A percentile compares a stretch with the other conserved stretches of the same genome.
phyloP scores from a whole-genome alignment of 2,888 invertebrate species.

The Spodoptera exigua region DNA sequence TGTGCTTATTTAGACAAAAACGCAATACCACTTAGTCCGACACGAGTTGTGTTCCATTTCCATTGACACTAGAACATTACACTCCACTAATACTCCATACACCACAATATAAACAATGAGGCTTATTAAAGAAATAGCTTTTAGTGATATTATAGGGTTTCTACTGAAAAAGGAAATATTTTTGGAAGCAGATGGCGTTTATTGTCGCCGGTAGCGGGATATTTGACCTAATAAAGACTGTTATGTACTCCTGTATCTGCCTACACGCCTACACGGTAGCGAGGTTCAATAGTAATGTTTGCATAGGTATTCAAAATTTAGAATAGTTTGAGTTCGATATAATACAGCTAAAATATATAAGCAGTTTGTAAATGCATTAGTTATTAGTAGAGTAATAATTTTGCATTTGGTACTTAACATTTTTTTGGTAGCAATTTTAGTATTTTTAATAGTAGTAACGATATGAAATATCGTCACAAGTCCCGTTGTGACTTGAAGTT shows the following conservation, averaged over 20 bases:
- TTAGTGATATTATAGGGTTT: conserved; percentile 25
- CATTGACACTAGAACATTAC: neutral
- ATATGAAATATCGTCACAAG: too few relatives aligned
- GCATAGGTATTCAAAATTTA: too few relatives aligned
- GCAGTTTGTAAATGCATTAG: too few relatives aligned
- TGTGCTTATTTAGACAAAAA: neutral
- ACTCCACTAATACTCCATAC: neutral
- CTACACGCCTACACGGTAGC: conserved; percentile 1
- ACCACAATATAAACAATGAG: conserved; percentile 7
- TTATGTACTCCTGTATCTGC: neutral
- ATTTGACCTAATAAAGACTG: conserved; percentile 51
- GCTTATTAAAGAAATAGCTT: conserved; percentile 32
- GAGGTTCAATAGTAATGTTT: conserved; percentile 3
- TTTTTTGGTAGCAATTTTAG: too few relatives aligned
- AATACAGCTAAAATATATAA: too few relatives aligned
- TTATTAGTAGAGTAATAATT: too few relatives aligned
- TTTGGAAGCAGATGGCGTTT: conserved; percentile 47
- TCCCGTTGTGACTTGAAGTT: too few relatives aligned
- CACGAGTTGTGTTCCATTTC: neutral
- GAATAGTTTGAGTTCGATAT: too few relatives aligned
- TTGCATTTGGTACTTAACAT: too few relatives aligned
- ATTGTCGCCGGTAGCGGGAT: conserved; percentile 37
- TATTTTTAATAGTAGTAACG: too few relatives aligned
- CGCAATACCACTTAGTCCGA: neutral
- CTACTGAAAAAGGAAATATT: conserved; percentile 43